Percentiles rank a stretch among this genome's conserved stretches.
Evolutionary conservation across 2,797 vertebrate genomes (phyloP).

Genomic region (Benthosema pterotum): DNA sequence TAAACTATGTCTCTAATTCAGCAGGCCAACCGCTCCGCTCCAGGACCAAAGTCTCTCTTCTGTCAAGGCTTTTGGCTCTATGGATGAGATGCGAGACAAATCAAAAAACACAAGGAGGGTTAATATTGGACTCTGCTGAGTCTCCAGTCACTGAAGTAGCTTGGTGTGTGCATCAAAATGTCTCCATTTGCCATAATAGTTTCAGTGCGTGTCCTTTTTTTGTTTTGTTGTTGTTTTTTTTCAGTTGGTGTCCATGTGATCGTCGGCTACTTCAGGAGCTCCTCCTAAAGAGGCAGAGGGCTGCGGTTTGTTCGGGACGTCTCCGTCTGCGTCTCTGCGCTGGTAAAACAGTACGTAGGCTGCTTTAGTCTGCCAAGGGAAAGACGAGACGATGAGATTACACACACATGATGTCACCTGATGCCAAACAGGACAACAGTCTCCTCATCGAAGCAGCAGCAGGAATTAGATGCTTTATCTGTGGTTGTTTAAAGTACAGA

Average conservation of each 20-base stretch:
- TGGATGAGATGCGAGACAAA: conserved; percentile 68
- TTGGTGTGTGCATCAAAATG: conserved; percentile 66
- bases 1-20: conserved; percentile 59
- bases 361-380: conserved; percentile 91
- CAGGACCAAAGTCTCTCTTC: conserved; percentile 67
- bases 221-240: conserved; percentile 11
- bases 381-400: conserved; percentile 40
- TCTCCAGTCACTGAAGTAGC: conserved; percentile 70
- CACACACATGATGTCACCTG: conserved; percentile 29
- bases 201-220: conserved; percentile 67
- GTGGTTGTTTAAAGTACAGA: not conserved
- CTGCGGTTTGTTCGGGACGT: conserved; percentile 69
- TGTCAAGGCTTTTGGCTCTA: conserved; percentile 69
- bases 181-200: conserved; percentile 62
- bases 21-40: conserved; percentile 61
- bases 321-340: conserved; percentile 75
- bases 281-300: conserved; percentile 77
- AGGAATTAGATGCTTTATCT: too few relatives aligned
- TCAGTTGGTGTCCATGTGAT: conserved; percentile 88
- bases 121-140: conserved; percentile 61
- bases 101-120: conserved; percentile 54
- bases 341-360: conserved; percentile 97
- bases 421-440: conserved; percentile 38
- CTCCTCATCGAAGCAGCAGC: not conserved
- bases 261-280: conserved; percentile 71